phyloP scores from a whole-genome alignment of 2,888 invertebrate species.

The Dastarcus helophoroides region DNA sequence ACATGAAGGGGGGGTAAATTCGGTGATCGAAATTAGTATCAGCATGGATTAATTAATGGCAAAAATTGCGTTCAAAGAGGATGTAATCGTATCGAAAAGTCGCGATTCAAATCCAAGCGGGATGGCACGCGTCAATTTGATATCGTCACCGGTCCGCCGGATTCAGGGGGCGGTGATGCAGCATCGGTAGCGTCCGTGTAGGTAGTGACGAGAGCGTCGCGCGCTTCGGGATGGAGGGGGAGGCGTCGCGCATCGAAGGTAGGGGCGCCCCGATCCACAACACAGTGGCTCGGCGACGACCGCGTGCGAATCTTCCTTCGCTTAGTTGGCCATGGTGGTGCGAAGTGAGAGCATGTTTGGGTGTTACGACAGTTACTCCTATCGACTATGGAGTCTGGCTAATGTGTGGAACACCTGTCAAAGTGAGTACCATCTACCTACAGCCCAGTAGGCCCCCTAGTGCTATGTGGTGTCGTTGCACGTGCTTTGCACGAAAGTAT shows the following conservation, averaged over 20 bases:
- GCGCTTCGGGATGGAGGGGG: slow-evolving; percentile 9
- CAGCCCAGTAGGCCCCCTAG: no score
- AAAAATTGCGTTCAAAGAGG: no score
- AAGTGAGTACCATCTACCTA: slow-evolving; percentile 46
- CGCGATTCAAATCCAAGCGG: slow-evolving; percentile 16
- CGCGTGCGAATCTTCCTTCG: slow-evolving; percentile 31
- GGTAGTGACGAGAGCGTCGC: slow-evolving; percentile 20
- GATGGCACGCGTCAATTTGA: slow-evolving; percentile 29
- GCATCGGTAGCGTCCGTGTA: slow-evolving; percentile 20
- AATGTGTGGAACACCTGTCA: slow-evolving; percentile 66
- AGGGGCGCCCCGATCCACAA: slow-evolving; percentile 22
- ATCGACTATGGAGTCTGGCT: slow-evolving; percentile 65
- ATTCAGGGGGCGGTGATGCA: slow-evolving; percentile 32
- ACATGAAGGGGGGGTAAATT: no score
- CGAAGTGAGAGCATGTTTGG: slow-evolving; percentile 66
- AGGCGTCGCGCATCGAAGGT: slow-evolving; percentile 20
- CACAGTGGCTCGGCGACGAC: slow-evolving; percentile 25
- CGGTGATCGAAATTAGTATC: no score
- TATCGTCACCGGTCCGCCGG: slow-evolving; percentile 22
- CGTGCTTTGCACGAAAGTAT: no score
- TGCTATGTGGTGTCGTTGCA: no score
- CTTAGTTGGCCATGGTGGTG: slow-evolving; percentile 73
- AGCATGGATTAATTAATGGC: no score
- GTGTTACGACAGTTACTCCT: slow-evolving; percentile 65
- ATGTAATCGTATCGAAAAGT: no score